Percentiles rank a stretch among this genome's conserved stretches.
phyloP scores from a whole-genome alignment of 2,797 vertebrate genomes.

The Poecilia gillii region DNA sequence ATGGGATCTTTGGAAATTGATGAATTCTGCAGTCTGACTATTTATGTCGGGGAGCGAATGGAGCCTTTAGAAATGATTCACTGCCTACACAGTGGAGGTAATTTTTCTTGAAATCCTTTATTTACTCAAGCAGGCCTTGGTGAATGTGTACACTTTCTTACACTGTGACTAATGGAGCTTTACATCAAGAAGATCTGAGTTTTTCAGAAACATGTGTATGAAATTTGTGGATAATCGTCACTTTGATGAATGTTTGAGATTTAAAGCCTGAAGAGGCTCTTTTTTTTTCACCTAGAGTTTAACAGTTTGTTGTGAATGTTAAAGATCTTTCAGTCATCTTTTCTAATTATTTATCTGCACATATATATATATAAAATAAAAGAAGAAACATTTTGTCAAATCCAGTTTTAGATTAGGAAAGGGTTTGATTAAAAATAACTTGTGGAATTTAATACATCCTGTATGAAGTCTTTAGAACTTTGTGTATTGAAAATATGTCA shows the following conservation, averaged over 20 bases:
- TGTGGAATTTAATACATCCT: not conserved
- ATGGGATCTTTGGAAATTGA: constrained; percentile 39
- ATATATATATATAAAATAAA: not conserved
- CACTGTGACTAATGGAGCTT: constrained; percentile 36
- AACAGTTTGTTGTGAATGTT: not conserved
- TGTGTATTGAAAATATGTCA: not conserved
- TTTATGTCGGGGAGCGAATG: constrained; percentile 47
- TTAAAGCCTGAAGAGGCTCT: not conserved
- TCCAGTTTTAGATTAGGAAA: not conserved
- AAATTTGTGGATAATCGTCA: constrained; percentile 10
- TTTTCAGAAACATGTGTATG: constrained; percentile 2
- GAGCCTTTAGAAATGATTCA: constrained; percentile 49
- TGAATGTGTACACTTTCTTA: constrained; percentile 16
- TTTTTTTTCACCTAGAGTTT: not conserved
- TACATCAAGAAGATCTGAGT: constrained; percentile 21
- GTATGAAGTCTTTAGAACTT: not conserved
- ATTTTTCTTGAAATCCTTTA: constrained; percentile 47
- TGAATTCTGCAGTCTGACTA: constrained; percentile 47
- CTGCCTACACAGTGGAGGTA: constrained; percentile 22
- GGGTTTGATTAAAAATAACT: not conserved
- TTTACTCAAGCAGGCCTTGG: constrained; percentile 46
- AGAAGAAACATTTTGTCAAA: not conserved
- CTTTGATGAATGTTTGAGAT: constrained; percentile 15
- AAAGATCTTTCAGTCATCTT: not conserved
- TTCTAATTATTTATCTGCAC: not conserved